These are phyloP conservation scores for Baccha elongata DNA, from an alignment of 2,888 invertebrate genomes.

Conservation along the genomic window DNA sequence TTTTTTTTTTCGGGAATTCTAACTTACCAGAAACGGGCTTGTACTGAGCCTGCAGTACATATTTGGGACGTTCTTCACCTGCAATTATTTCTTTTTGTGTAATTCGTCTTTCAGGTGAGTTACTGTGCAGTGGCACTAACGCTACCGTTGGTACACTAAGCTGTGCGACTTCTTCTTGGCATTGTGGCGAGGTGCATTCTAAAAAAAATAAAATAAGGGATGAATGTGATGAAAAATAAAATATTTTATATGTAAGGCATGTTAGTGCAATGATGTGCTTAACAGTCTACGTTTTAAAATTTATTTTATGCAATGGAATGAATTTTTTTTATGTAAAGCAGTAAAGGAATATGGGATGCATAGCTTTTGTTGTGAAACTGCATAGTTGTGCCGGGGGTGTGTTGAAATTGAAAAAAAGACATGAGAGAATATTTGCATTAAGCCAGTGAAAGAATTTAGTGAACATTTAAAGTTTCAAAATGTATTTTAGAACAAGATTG, in stretches of 20 bases:
- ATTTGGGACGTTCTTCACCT: conserved; percentile 86
- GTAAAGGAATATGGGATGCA: not conserved
- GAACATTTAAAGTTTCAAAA: no score
- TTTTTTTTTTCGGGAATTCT: not conserved
- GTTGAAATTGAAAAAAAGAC: no score
- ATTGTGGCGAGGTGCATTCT: conserved; percentile 81
- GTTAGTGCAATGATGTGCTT: conserved; percentile 24
- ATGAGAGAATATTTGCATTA: no score
- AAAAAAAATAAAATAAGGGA: conserved; percentile 20
- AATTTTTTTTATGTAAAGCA: not conserved
- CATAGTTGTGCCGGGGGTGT: no score
- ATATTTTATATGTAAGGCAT: conserved; percentile 4
- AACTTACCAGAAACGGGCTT: conserved; percentile 78
- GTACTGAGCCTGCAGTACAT: conserved; percentile 81
- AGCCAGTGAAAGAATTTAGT: no score
- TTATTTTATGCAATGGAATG: not conserved
- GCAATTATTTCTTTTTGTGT: conserved; percentile 86
- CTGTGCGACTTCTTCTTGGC: conserved; percentile 79
- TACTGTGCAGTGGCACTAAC: conserved; percentile 81
- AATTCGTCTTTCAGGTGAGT: conserved; percentile 82
- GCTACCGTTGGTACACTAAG: conserved; percentile 81
- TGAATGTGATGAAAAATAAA: conserved; percentile 40
- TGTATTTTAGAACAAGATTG: no score
- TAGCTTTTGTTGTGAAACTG: no score
- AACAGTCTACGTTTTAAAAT: not conserved